Conservation (phyloP, 2,797 vertebrate species). For the Lepus townsendii region DNA sequence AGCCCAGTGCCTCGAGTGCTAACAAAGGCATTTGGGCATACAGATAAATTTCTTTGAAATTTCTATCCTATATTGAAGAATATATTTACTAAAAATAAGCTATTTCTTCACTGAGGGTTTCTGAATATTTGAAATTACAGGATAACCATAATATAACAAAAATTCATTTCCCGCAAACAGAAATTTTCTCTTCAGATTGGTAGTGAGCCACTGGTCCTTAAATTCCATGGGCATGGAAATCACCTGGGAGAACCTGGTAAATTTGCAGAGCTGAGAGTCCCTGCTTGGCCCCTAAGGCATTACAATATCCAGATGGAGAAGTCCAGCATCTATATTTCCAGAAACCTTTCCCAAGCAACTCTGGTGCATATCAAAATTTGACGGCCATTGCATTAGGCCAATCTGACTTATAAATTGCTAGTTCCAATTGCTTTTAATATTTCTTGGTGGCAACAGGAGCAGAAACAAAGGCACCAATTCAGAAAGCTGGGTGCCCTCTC, state of each 20-base stretch:
- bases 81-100: slow-evolving; percentile 3
- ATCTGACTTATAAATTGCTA: slow-evolving; percentile 61
- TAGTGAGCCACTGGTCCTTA: not conserved
- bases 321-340: slow-evolving; percentile 38
- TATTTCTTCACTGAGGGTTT: not conserved
- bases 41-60: not conserved
- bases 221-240: not conserved
- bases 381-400: slow-evolving; percentile 35
- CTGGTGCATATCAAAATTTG: slow-evolving; percentile 42
- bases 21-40: slow-evolving; percentile 26
- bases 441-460: slow-evolving; percentile 43
- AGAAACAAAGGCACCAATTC: slow-evolving; percentile 73
- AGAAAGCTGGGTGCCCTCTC: slow-evolving; percentile 44
- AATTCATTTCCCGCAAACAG: not conserved
- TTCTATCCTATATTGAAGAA: not conserved
- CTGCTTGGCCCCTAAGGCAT: not conserved
- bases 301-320: not conserved
- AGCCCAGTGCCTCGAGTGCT: slow-evolving; percentile 43
- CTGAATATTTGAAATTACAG: slow-evolving; percentile 40
- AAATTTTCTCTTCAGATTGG: not conserved
- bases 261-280: not conserved
- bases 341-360: slow-evolving; percentile 37
- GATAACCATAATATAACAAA: not conserved
- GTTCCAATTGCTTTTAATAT: slow-evolving; percentile 68
- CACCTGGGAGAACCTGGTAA: not conserved